Evolutionary conservation across 2,797 vertebrate species (phyloP).

Genomic region (Mormyrops attenuatus): DNA sequence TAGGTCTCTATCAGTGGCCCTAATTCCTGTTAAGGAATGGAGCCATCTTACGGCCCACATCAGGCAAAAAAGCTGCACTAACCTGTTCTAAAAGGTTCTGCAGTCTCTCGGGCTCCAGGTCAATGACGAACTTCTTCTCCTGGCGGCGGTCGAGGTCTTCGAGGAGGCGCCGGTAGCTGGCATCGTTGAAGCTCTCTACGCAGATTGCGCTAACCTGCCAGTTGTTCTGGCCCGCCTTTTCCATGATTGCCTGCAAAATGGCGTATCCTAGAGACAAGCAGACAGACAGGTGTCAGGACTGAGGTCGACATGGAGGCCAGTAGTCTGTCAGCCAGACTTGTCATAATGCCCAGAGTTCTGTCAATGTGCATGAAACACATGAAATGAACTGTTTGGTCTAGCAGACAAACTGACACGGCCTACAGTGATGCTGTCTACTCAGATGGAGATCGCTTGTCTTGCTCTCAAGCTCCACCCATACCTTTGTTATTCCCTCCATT

Average conservation of each 20-base stretch:
- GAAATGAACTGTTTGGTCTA: slow-evolving; percentile 20
- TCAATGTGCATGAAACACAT: slow-evolving; percentile 48
- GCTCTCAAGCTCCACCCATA: neutral
- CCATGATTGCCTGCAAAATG: slow-evolving; percentile 99
- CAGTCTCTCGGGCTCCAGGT: slow-evolving; percentile 92
- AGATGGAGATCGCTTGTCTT: neutral
- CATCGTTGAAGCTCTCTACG: slow-evolving; percentile 96
- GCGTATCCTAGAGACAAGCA: slow-evolving; percentile 76
- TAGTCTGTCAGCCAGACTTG: slow-evolving; percentile 24
- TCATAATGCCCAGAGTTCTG: slow-evolving; percentile 37
- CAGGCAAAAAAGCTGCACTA: slow-evolving; percentile 34
- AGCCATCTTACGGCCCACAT: neutral
- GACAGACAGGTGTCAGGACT: neutral
- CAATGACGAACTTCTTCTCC: slow-evolving; percentile 98
- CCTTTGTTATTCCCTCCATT: neutral
- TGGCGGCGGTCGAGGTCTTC: slow-evolving; percentile 93
- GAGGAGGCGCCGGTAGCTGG: slow-evolving; percentile 87
- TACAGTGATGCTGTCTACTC: neutral
- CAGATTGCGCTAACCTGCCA: slow-evolving; percentile 99
- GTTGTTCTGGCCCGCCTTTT: slow-evolving; percentile 94
- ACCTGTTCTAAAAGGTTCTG: slow-evolving; percentile 98
- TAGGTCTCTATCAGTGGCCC: neutral
- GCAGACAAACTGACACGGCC: neutral
- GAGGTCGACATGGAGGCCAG: neutral
- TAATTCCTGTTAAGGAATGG: neutral